A percentile compares a stretch with the other conserved stretches of the same genome.
Conservation (phyloP, 1,140 invertebrate species). For the Paraescarpia echinospica region DNA sequence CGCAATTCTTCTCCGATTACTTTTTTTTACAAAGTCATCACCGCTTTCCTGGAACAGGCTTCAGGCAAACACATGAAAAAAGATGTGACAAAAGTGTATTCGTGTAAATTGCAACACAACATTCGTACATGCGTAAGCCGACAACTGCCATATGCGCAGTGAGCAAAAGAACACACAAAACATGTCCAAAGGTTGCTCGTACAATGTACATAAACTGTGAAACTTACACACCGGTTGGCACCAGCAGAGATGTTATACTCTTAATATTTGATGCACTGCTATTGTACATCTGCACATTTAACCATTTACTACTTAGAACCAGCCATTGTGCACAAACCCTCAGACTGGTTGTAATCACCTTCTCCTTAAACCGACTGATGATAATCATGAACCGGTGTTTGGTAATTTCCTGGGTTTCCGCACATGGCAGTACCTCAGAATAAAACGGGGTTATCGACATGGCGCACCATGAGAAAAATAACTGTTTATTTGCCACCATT, state of each 20-base stretch:
- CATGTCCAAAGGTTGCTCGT: neutral
- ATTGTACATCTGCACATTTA: too few species aligned
- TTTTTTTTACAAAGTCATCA: neutral
- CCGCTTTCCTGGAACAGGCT: neutral
- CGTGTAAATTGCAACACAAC: neutral
- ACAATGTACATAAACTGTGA: neutral
- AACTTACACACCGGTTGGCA: neutral
- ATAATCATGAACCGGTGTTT: too few species aligned
- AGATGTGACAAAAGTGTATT: constrained; percentile 1
- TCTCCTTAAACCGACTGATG: too few species aligned
- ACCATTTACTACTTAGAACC: too few species aligned
- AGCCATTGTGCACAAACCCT: too few species aligned
- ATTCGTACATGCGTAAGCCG: neutral
- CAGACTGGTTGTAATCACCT: too few species aligned
- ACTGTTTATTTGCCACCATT: too few species aligned
- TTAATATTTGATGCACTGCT: neutral
- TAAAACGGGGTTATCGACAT: too few species aligned
- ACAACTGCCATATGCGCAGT: neutral
- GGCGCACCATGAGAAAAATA: too few species aligned
- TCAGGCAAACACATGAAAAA: neutral
- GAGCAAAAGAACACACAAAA: neutral
- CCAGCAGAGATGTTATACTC: neutral
- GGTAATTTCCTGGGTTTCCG: too few species aligned
- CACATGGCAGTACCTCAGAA: too few species aligned
- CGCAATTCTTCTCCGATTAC: neutral